Base-by-base conservation (phyloP, 2,113 vertebrate species). In the Agelaius phoeniceus region DNA sequence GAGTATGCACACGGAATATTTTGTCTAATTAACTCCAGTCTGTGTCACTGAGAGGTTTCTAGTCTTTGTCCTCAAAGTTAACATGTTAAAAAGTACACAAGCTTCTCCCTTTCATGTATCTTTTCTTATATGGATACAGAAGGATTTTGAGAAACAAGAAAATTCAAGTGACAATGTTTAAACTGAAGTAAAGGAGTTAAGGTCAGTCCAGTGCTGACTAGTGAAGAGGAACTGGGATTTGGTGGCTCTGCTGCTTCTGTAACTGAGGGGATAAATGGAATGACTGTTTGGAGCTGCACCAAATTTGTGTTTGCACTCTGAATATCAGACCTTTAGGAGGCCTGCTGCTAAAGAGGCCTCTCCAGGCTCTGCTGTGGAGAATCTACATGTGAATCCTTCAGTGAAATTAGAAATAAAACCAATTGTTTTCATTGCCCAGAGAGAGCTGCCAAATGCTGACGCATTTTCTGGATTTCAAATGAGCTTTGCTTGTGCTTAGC, bases 11-110 rank as follows among this genome's bases (percentile, higher is more conserved):
- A 81, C 1, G 1, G 97, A 96, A 92, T 96, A 92, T 89, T 97
- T 96, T 93, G 83, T 89, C 95, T 91, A 94, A 96, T 94, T 96
- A 87, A 96, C 93, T 97, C 91, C 94, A 95, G 96, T 93, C 84
- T 88, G 62, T 80, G 94, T 96, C 96, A 91, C 94, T 22, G n/a
- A 90, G 84, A 95, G 78, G 79, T 6, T 91, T 96, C 95, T 97
- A 90, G 95, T 97, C 78, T 94, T 93, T 93, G 43, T 94, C 71
- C 46, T 93, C n/a, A 6, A 83, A 94, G 94, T 89, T 93, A 87
- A 9, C 48, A 48, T 52, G 52, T 87, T 96, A 66, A 91, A 91
- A 97, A 96, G 90, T 78, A 74, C 48, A 13, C 49, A 31, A 74
- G 17, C 37, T 87, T 61, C 73, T 97, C 49, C n/a, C 30, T 69